phyloP scores from a whole-genome alignment of 1,140 invertebrate genomes.

The Mesaphorura yosii region DNA sequence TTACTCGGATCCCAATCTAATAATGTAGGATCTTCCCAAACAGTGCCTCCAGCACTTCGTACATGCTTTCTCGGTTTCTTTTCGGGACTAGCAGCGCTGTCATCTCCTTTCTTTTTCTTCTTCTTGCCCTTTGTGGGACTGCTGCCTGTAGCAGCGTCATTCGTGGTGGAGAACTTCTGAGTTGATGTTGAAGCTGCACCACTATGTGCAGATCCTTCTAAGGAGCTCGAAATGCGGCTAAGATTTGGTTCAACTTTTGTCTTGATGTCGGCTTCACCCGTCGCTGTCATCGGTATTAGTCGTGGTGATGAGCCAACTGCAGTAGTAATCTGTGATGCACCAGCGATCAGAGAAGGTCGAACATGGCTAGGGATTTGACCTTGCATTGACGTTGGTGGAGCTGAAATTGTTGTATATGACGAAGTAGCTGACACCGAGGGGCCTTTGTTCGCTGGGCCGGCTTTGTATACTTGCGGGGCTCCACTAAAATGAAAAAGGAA shows the following conservation, averaged over 20 bases:
- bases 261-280: too few species aligned
- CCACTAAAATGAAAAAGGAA: slow-evolving; percentile 15
- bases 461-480: slow-evolving; percentile 25
- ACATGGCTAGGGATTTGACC: too few species aligned
- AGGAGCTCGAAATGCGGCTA: not conserved
- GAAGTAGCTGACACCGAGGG: not conserved
- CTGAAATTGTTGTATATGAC: not conserved
- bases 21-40: slow-evolving; percentile 87
- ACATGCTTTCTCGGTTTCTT: slow-evolving; percentile 67
- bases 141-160: slow-evolving; percentile 5
- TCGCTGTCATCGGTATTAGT: not conserved
- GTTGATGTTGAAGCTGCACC: not conserved
- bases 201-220: not conserved
- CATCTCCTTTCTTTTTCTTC: slow-evolving; percentile 41
- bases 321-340: slow-evolving; percentile 1
- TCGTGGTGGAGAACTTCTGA: slow-evolving; percentile 37
- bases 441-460: not conserved
- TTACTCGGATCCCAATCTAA: slow-evolving; percentile 78
- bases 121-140: slow-evolving; percentile 31
- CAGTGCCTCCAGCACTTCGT: slow-evolving; percentile 77
- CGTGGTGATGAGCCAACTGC: not conserved
- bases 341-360: not conserved
- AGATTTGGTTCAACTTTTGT: not conserved
- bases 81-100: slow-evolving; percentile 44
- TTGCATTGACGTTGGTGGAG: not conserved